Base-by-base conservation (phyloP, 2,888 invertebrate species). In the Agriopis marginaria region DNA sequence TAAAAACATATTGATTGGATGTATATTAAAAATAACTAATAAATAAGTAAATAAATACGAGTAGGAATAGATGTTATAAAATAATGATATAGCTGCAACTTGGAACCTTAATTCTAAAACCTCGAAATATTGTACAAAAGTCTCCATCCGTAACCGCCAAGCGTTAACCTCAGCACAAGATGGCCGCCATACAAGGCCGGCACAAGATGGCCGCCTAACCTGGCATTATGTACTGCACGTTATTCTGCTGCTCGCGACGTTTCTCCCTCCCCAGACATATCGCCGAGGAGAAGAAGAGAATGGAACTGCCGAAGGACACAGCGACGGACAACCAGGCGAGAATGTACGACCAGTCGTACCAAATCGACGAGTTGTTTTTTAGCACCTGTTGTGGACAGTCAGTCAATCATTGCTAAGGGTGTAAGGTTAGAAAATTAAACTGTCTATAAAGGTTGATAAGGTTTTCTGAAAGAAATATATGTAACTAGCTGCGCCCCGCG, bases 181-280 rank as follows among this genome's bases (percentile, higher is more conserved):
- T 81, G 79, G 79, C 81, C 39, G 39, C 54, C 54, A 32, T 23
- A 51, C 11, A 50, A 50, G 10, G 14, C 23, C 49, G 14, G 73
- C 83, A 86, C 83, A 84, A 86, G 58, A 88, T 88, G 89, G 90
- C 91, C 88, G 89, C 86, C 94, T 95, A 95, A 97, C 97, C 97
- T 96, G 97, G 97, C 97, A 97, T 97, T 86, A 97, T 97, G 95
- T 97, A 98, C 92, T 97, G 97, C 95, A 97, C 96, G 91, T 97
- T 97, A 86, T 96, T 95, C 85, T 95, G 95, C 79, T 96, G 95
- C 86, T 97, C 97, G 79, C 96, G 95, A 75, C 96, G 96, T 81
- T 96, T 96, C 90, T 97, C 97, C 89, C 96, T 96, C 86, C 96
- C 95, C 80, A 97, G 95, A 89, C 97, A 97, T 87, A 96, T 96